A percentile compares a stretch with the other conserved stretches of the same genome.
Evolutionary conservation across 1,140 invertebrate genomes (phyloP).

Genomic region (Thalassaphorura encarpata): DNA sequence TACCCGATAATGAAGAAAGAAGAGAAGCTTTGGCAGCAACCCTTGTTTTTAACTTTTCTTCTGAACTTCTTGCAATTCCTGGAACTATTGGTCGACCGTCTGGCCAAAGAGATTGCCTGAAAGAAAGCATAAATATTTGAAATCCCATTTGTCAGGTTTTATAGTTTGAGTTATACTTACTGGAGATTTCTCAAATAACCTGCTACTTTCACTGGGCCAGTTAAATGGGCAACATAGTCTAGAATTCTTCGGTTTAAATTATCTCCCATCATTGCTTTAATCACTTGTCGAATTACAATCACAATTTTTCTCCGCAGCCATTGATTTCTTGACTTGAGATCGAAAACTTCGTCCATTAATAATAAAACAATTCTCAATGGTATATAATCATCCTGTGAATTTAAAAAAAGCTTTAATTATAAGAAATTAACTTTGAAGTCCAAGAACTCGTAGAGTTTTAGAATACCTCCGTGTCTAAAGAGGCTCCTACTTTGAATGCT

Average conservation of each 20-base stretch:
- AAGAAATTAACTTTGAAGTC: too few species aligned
- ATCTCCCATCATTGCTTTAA: conserved; percentile 68
- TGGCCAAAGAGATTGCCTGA: conserved; percentile 67
- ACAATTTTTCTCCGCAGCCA: conserved; percentile 76
- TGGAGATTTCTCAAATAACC: conserved; percentile 78
- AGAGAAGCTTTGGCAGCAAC: conserved; percentile 76
- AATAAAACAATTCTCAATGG: conserved; percentile 74
- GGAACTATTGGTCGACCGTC: conserved; percentile 54
- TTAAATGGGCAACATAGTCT: conserved; percentile 79
- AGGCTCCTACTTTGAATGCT: conserved; percentile 48
- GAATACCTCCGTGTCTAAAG: conserved; percentile 51
- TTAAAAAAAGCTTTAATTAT: conserved; percentile 8
- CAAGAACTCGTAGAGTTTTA: too few species aligned
- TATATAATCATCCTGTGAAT: conserved; percentile 67
- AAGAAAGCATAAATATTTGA: conserved; percentile 23
- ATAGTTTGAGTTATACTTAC: conserved; percentile 45
- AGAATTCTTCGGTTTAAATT: conserved; percentile 81
- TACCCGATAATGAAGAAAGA: conserved; percentile 64
- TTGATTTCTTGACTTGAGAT: conserved; percentile 72
- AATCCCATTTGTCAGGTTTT: not conserved
- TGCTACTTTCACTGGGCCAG: conserved; percentile 78
- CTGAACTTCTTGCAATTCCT: conserved; percentile 53
- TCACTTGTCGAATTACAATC: conserved; percentile 62
- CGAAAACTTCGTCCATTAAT: conserved; percentile 85
- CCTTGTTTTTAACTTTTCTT: conserved; percentile 64